Evolutionary conservation across 2,113 vertebrate genomes (phyloP), one percentile per base, ranked within the genome.

Genomic region (Bubo bubo): DNA sequence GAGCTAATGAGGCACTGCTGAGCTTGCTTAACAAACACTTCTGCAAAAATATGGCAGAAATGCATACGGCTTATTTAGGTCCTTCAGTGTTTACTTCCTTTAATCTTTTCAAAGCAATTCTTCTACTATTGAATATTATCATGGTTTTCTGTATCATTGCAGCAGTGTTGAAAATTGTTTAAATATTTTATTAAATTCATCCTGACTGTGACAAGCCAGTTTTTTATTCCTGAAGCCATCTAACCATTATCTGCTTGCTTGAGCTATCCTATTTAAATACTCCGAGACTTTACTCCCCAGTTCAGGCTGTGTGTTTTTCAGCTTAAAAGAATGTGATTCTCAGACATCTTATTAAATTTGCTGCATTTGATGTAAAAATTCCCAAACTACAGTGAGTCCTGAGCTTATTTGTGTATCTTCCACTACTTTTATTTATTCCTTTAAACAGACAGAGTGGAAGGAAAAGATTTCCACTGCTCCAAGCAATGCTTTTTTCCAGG

Each of bases 101-200:
- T 90, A 71, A 92, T 92, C 75, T 90, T 34, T 45, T 47, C 87
- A 56, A 56, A 94, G 87, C 43, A 16, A 20, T 68, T 93, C 53
- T 75, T 13, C 77, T 64, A 13, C 1, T 4, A 11, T 5, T 43
- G 77, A 77, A 37, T 82, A 74, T 52, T 34, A 60, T 47, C 70
- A 50, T 2, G 10, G 27, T 15, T 68, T 81, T 67, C 70, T 41
- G 34, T 53, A 34, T 5, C 70, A 18, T 13, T 6, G 35, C 80
- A 67, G 77, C 60, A 63, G 66, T 56, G 68, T 8, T 79, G 77
- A 89, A 94, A 96, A 93, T 53, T 35, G 77, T 88, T 96, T 93
- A 87, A 91, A 94, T 96, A 94, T 94, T 96, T 96, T 88, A 95
- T 94, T 85, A 91, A 81, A 93, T 58, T 66, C 35, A 2, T 76